These are phyloP conservation scores for Anagyrus pseudococci DNA, from an alignment of 2,888 invertebrate species.

Conservation along the genomic window DNA sequence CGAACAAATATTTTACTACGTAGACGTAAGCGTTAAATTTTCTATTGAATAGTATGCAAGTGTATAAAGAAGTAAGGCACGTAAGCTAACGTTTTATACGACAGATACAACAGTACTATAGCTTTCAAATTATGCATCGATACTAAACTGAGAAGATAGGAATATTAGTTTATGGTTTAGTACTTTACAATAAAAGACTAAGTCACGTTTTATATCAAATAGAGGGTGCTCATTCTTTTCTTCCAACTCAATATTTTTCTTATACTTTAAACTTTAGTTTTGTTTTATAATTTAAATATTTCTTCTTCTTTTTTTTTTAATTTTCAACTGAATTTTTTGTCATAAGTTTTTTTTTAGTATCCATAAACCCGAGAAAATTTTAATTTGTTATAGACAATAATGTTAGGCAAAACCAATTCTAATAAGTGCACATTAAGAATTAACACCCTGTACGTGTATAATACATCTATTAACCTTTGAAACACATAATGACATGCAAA, in stretches of 20 bases:
- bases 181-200: background rate
- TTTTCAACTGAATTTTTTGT: no score
- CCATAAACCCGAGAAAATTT: no score
- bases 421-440: background rate
- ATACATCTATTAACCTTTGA: conserved; percentile 20
- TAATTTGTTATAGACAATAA: no score
- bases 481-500: conserved; percentile 38
- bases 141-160: conserved; percentile 36
- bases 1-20: background rate
- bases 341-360: no score
- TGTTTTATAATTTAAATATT: no score
- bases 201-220: background rate
- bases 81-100: background rate
- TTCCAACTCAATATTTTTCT: no score
- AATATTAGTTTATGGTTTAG: conserved; percentile 19
- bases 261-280: no score
- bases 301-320: no score
- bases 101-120: background rate
- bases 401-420: no score
- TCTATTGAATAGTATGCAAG: background rate
- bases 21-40: background rate
- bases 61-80: background rate
- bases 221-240: background rate
- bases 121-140: conserved; percentile 21
- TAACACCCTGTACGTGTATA: background rate